These are phyloP conservation scores for Bubalus kerabau DNA, from an alignment of 2,113 vertebrate genomes.

Conservation along the genomic window DNA sequence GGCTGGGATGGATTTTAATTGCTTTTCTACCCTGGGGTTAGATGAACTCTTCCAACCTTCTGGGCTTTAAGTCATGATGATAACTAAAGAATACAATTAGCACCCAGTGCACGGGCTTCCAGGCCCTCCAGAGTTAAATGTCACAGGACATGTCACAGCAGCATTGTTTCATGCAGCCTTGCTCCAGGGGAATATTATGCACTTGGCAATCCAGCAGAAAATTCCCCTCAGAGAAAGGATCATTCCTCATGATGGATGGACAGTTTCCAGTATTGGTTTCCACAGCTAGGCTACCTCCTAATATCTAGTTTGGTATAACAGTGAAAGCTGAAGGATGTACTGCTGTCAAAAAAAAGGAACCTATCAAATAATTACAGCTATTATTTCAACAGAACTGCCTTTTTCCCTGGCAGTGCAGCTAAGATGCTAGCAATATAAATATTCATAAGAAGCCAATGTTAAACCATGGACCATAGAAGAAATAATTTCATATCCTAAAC, in stretches of 20 bases:
- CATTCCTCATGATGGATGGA: conserved; percentile 18
- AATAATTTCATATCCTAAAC: conserved; percentile 44
- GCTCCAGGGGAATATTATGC: conserved; percentile 52
- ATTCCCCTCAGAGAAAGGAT: conserved; percentile 21
- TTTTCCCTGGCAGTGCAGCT: not conserved
- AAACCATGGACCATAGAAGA: not conserved
- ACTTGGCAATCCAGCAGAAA: conserved; percentile 48
- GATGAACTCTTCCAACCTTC: not conserved
- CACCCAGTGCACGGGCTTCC: not conserved
- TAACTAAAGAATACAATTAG: not conserved
- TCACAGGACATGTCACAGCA: not conserved
- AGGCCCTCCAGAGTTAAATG: not conserved
- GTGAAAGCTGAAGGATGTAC: not conserved
- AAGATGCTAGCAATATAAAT: conserved; percentile 50
- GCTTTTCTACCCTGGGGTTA: not conserved
- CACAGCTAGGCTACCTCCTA: not conserved
- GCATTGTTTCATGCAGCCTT: not conserved
- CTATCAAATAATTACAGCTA: conserved; percentile 68
- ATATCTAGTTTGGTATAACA: conserved; percentile 12
- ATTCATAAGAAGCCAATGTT: conserved; percentile 22
- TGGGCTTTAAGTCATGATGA: not conserved
- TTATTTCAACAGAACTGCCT: conserved; percentile 59
- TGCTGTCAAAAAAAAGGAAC: not conserved
- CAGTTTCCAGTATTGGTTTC: not conserved
- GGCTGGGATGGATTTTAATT: conserved; percentile 29